Conservation (phyloP, 2,113 vertebrate genomes). For the Lycocorax pyrrhopterus region DNA sequence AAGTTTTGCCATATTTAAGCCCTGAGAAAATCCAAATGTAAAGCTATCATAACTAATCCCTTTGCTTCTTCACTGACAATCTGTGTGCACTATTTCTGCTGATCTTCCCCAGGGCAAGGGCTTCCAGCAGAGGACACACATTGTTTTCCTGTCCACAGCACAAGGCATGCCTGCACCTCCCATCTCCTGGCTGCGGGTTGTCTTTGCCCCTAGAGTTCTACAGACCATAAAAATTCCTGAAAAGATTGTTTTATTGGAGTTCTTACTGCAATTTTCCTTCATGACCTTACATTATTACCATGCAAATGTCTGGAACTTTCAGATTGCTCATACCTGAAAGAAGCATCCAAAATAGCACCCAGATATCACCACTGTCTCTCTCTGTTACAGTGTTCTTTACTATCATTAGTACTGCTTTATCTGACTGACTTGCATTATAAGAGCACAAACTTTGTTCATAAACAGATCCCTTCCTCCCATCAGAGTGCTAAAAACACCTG, state of each 20-base stretch:
- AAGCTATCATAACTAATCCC: not conserved
- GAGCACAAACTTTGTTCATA: not conserved
- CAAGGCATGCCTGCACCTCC: not conserved
- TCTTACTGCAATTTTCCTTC: not conserved
- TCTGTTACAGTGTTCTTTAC: not conserved
- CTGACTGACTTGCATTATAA: not conserved
- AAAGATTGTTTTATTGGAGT: not conserved
- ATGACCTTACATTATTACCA: not conserved
- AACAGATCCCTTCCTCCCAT: not conserved
- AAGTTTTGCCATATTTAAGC: not conserved
- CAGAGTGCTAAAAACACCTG: not conserved
- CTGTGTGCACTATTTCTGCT: not conserved
- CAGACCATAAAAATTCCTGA: not conserved
- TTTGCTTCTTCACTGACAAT: not conserved
- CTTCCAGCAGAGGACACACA: not conserved
- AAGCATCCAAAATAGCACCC: not conserved
- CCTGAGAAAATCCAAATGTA: not conserved
- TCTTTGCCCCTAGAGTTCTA: not conserved
- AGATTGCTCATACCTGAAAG: not conserved
- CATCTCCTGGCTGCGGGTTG: not conserved
- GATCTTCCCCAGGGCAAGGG: not conserved
- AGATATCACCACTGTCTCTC: not conserved
- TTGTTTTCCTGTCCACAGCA: not conserved
- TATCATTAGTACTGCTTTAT: not conserved
- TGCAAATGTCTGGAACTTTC: not conserved